phyloP scores from a whole-genome alignment of 2,797 vertebrate genomes.

The Eulemur mongoz region DNA sequence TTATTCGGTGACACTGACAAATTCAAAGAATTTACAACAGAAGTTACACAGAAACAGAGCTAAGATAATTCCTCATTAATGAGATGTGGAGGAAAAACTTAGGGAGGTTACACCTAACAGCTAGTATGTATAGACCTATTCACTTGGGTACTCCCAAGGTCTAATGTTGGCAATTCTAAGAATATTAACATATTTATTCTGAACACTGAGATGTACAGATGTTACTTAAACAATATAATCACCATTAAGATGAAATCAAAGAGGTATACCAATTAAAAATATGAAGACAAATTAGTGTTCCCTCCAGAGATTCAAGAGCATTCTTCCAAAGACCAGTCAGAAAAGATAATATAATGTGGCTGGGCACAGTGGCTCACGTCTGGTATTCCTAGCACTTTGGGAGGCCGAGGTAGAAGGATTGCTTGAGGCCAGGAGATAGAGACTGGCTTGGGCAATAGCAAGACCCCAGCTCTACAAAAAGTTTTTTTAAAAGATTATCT shows the following conservation, averaged over 20 bases:
- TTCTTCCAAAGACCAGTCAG: background rate
- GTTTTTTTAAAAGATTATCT: background rate
- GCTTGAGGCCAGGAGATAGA: background rate
- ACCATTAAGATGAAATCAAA: conserved; percentile 22
- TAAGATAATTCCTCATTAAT: background rate
- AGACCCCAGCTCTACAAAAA: background rate
- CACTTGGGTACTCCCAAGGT: background rate
- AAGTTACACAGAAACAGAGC: conserved; percentile 11
- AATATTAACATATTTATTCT: conserved; percentile 25
- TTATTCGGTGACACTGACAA: conserved; percentile 16
- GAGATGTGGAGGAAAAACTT: background rate
- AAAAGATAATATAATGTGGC: background rate
- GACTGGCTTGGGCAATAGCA: background rate
- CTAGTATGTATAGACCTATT: background rate
- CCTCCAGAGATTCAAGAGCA: background rate
- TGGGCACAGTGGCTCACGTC: background rate
- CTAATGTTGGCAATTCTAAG: background rate
- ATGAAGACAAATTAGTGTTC: background rate
- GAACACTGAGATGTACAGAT: background rate
- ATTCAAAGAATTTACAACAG: background rate
- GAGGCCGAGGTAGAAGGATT: background rate
- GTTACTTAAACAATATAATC: background rate
- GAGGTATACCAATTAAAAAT: conserved; percentile 21
- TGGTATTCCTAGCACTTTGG: background rate
- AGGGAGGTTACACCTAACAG: background rate